Evolutionary conservation across 2,888 invertebrate species (phyloP).

Genomic region (Uropetala carovei): DNA sequence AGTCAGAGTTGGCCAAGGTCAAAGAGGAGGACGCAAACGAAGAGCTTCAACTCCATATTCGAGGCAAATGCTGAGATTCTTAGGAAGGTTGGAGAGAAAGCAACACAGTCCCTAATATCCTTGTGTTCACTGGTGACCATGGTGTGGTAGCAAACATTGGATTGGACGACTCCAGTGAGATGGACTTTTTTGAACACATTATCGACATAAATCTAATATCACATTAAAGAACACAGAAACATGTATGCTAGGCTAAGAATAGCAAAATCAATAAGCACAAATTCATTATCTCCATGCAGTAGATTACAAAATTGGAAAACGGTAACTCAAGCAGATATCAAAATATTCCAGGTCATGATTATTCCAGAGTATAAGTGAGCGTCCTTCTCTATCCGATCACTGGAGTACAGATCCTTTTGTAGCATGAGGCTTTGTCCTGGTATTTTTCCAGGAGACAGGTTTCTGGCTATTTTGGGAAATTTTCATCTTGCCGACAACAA

Average conservation of each 20-base stretch:
- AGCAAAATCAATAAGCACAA: neutral
- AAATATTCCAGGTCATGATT: too few relatives aligned
- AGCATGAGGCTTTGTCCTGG: conserved; percentile 7
- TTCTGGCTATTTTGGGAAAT: conserved; percentile 12
- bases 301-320: conserved; percentile 14
- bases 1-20: too few relatives aligned
- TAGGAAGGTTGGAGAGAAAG: neutral
- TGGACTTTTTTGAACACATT: neutral
- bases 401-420: conserved; percentile 2
- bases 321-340: neutral
- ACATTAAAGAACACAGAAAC: neutral
- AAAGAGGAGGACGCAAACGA: too few relatives aligned
- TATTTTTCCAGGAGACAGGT: neutral
- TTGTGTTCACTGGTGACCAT: conserved; percentile 21
- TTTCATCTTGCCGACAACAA: neutral
- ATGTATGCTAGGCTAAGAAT: neutral
- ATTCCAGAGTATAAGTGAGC: too few relatives aligned
- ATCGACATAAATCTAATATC: neutral
- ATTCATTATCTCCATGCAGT: neutral
- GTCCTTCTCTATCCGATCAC: neutral
- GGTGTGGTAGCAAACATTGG: neutral
- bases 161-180: neutral
- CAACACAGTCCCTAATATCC: neutral
- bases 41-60: too few relatives aligned
- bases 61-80: too few relatives aligned